Evolutionary conservation across 2,888 invertebrate species (phyloP), one percentile per base, ranked within the genome.

Genomic region (Drosophila putrida): DNA sequence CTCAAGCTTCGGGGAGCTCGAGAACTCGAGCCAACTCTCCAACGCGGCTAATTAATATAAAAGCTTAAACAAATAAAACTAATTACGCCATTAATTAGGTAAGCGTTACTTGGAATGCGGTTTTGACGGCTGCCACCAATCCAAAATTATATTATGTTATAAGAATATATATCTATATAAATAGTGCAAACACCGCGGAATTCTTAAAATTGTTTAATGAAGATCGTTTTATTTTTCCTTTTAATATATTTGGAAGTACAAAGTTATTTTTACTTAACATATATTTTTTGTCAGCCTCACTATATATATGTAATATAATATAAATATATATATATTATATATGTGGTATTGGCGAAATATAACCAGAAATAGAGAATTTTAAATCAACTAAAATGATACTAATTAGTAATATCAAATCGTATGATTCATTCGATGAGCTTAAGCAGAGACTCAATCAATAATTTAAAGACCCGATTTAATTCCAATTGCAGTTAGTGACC

Each of bases 51-150:
- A 82, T 82, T 82, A 87, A 50, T 78, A 55, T 65, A 75, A 71
- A 69, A 71, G 68, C 61, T 62, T 69, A 62, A 62, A 28, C 53
- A 73, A 80, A 73, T 73, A 62, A 67, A 55, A 73, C 67, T 65
- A 83, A 83, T 82, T 83, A 47, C 74, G 70, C 71, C 54, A 72
- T 72, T 66, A 80, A 82, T 86, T 80, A 82, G 57, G 57, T 49
- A 49, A 49, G 68, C 78, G 53, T 55, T 66, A 47, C 39, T 59
- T 46, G 88, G 79, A 81, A 87, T 81, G 79, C 54, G 46, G 41
- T 46, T 64, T 68, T 60, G 60, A 64, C 68, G 68, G 59, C 71
- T 79, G 49, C 36, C 51, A 39, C 47, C 54, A 59, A 69, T 73
- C 64, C 57, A 58, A 69, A 72, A 59, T 31, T 31, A 1, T 31